Base-by-base conservation (phyloP, 2,888 invertebrate genomes). In the Anoplius nigerrimus region DNA sequence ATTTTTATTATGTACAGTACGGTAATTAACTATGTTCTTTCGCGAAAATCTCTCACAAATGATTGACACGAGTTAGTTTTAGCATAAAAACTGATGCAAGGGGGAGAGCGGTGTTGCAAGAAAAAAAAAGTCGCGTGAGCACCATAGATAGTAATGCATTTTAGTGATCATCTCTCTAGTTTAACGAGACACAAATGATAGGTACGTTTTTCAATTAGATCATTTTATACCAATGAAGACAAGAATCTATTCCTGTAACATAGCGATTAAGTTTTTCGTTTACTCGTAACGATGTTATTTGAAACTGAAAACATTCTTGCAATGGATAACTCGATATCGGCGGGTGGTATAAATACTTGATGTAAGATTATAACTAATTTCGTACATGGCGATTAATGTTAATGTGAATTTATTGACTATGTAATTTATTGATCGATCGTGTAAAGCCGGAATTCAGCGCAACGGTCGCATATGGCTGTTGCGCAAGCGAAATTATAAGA, bases 71-170 rank as follows among this genome's bases (percentile, higher is more conserved):
- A 66, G 45, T 51, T 69, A 61, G 55, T 53, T 73, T 20, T 75
- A 64, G 56, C 66, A 54, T 69, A 74, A 21, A 66, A 62, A 58
- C 52, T 20, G 43, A 69, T 59, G 53, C 48, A 62, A 13, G 45
- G 43, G 63, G n/a, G n/a, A n/a, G 34, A 34, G 34, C 34, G 34
- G 34, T 34, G 11, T 34, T 34, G 11, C 11, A 11, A 11, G 34
- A 34, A 22, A 60, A 64, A 27, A 56, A 61, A 74, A 70, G 57
- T 72, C 61, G 46, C 46, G 60, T 55, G 52, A 71, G 62, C 71
- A 75, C 64, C 34, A 69, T 69, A 72, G 75, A 72, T 79, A 64
- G 64, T 79, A 79, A 79, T 79, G 69, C 74, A 77, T 75, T 73
- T 77, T 56, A 71, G 71, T 65, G 62, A 56, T 34, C n/a, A 66